Percentiles rank a stretch among this genome's conserved stretches.
These are phyloP conservation scores for Axis porcinus DNA, from an alignment of 2,113 vertebrate species.

Conservation along the genomic window DNA sequence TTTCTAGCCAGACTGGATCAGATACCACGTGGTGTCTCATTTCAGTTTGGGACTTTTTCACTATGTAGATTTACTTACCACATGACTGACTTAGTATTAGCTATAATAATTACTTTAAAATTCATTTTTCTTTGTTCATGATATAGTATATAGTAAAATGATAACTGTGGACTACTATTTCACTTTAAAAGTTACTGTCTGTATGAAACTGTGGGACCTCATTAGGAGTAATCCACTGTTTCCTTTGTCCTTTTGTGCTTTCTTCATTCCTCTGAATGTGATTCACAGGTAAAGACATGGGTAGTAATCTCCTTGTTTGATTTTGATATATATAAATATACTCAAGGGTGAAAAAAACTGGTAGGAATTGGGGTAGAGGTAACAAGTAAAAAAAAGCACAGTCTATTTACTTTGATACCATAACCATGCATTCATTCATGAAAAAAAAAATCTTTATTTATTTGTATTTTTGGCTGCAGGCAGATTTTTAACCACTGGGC, in stretches of 20 bases:
- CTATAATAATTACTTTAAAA: neutral
- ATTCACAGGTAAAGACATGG: neutral
- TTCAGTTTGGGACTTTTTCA: conserved; percentile 3
- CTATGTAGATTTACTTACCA: neutral
- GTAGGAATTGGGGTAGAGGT: neutral
- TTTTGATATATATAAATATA: neutral
- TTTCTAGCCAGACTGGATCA: neutral
- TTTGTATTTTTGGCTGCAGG: neutral
- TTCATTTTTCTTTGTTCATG: neutral
- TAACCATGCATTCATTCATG: neutral
- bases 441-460: neutral
- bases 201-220: neutral
- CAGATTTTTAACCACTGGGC: neutral
- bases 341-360: neutral
- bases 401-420: neutral
- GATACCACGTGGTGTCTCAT: neutral
- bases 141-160: neutral
- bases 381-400: neutral
- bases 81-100: neutral
- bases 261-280: neutral
- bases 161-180: neutral
- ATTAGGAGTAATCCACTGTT: neutral
- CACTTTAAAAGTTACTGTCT: neutral
- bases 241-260: neutral
- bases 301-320: neutral